A percentile compares a stretch with the other conserved stretches of the same genome.
phyloP scores from a whole-genome alignment of 2,797 vertebrate genomes.

The Oryzias dopingdopingensis region DNA sequence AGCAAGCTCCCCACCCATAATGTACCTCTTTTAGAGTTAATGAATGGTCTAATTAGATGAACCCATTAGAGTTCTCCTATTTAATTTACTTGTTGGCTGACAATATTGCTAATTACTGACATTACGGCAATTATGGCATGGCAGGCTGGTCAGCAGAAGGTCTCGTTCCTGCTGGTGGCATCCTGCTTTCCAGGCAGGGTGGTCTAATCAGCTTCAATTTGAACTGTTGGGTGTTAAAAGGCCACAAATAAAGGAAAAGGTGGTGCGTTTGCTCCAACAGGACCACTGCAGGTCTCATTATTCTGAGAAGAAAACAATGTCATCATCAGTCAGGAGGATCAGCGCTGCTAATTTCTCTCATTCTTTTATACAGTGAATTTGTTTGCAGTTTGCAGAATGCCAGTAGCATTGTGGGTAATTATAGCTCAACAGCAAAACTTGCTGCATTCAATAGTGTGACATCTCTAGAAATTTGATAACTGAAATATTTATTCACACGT shows the following conservation, averaged over 20 bases:
- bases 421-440: too few relatives aligned
- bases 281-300: constrained; percentile 21
- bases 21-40: constrained; percentile 60
- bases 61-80: constrained; percentile 73
- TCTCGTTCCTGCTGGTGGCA: constrained; percentile 12
- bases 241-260: background rate
- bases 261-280: background rate
- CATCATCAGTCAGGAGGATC: background rate
- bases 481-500: too few relatives aligned
- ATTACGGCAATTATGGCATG: constrained; percentile 51
- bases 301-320: background rate
- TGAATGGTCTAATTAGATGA: constrained; percentile 71
- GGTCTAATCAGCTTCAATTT: constrained; percentile 26
- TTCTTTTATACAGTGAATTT: too few relatives aligned
- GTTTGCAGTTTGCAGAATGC: too few relatives aligned
- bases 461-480: too few relatives aligned
- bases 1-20: constrained; percentile 44
- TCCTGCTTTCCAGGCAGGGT: constrained; percentile 22
- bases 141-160: constrained; percentile 38
- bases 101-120: constrained; percentile 70
- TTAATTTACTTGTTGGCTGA: constrained; percentile 72
- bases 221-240: constrained; percentile 17
- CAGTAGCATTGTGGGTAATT: too few relatives aligned
- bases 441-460: too few relatives aligned
- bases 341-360: background rate